Conservation (phyloP, 2,888 invertebrate species). For the Agonopterix arenella region DNA sequence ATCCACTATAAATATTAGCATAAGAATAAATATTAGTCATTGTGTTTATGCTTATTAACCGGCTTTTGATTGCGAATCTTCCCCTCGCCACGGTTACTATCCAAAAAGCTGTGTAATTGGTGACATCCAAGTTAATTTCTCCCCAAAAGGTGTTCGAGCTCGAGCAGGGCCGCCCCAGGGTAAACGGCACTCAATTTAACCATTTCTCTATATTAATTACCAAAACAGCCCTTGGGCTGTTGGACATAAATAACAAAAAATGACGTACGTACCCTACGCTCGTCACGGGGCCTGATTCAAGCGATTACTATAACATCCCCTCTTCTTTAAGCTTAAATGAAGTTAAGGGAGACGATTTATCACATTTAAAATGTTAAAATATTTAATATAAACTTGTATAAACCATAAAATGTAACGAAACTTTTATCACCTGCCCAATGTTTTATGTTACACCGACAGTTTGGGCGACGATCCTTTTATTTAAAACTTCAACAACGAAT, state of each 20-base stretch:
- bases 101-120: conserved; percentile 21
- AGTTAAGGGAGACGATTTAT: conserved; percentile 53
- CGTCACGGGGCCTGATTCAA: conserved; percentile 84
- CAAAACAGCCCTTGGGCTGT: conserved; percentile 43
- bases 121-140: conserved; percentile 40
- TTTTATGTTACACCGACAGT: background rate
- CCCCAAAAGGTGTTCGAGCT: conserved; percentile 47
- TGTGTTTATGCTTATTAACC: too few relatives aligned
- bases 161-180: conserved; percentile 39
- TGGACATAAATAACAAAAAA: conserved; percentile 57
- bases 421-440: conserved; percentile 36
- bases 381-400: conserved; percentile 29
- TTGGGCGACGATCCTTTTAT: background rate
- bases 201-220: conserved; percentile 64
- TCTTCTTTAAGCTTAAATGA: conserved; percentile 39
- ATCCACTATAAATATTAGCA: too few relatives aligned
- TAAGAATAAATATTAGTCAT: too few relatives aligned
- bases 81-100: background rate
- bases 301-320: conserved; percentile 44
- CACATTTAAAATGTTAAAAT: conserved; percentile 40
- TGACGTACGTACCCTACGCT: conserved; percentile 49
- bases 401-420: conserved; percentile 34
- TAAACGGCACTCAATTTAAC: conserved; percentile 54
- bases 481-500: too few relatives aligned
- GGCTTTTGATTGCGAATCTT: too few relatives aligned